Evolutionary conservation across 2,888 invertebrate species (phyloP).

Genomic region (Lordiphosa andalusiaca): DNA sequence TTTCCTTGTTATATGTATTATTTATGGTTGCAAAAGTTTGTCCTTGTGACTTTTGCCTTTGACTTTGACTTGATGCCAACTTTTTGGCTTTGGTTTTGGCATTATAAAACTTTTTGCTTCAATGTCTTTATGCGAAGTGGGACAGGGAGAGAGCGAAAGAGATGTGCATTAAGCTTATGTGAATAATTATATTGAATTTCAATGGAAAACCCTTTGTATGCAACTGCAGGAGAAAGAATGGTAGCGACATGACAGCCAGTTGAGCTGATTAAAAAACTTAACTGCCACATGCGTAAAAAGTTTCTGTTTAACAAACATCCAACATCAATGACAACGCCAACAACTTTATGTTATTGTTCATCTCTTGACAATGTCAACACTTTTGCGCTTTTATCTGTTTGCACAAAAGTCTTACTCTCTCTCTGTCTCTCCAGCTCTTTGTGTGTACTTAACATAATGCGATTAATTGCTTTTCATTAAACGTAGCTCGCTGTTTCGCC

Average conservation of each 20-base stretch:
- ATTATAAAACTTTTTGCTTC: conserved; percentile 59
- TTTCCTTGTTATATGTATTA: conserved; percentile 55
- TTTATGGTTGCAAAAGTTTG: conserved; percentile 50
- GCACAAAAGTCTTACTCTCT: conserved; percentile 38
- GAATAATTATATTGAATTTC: conserved; percentile 21
- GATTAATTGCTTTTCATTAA: conserved; percentile 70
- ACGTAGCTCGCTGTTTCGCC: conserved; percentile 19
- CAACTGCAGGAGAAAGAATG: not conserved
- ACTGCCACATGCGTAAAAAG: conserved; percentile 26
- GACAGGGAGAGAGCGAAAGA: not conserved
- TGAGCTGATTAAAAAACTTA: conserved; percentile 54
- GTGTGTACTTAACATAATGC: conserved; percentile 56
- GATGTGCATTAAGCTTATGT: conserved; percentile 26
- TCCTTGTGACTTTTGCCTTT: conserved; percentile 52
- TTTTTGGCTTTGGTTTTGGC: conserved; percentile 52
- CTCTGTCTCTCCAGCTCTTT: not conserved
- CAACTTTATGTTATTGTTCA: conserved; percentile 48
- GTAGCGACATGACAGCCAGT: not conserved
- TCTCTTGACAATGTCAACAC: conserved; percentile 66
- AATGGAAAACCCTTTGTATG: too few relatives aligned
- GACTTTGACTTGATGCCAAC: conserved; percentile 46
- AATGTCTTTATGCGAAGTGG: conserved; percentile 20
- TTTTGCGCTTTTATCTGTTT: conserved; percentile 69
- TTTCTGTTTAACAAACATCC: conserved; percentile 32
- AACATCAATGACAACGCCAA: conserved; percentile 11